Evolutionary conservation across 2,797 vertebrate species (phyloP).

Genomic region (Nyctalus aviator): DNA sequence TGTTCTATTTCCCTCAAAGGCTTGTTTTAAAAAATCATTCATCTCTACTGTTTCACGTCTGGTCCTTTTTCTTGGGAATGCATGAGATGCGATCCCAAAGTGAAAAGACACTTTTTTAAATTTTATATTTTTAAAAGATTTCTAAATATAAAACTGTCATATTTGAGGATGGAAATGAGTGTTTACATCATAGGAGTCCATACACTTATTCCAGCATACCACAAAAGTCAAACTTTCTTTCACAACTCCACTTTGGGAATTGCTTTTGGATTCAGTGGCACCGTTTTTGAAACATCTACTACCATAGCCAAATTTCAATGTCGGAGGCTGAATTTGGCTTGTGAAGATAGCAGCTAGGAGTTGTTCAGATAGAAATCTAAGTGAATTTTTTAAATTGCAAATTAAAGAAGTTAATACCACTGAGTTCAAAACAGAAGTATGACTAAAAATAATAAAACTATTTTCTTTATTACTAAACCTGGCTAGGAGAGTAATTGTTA

Average conservation of each 20-base stretch:
- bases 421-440: constrained; percentile 40
- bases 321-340: constrained; percentile 33
- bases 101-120: neutral
- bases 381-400: constrained; percentile 1
- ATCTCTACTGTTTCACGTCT: constrained; percentile 14
- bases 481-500: neutral
- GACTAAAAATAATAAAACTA: constrained; percentile 34
- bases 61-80: neutral
- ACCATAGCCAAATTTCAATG: neutral
- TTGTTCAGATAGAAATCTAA: neutral
- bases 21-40: constrained; percentile 60
- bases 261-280: neutral
- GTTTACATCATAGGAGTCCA: neutral
- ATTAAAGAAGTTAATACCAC: neutral
- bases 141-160: neutral
- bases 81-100: neutral
- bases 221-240: neutral
- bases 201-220: neutral
- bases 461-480: constrained; percentile 30
- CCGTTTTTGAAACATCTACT: neutral
- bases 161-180: neutral
- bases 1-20: constrained; percentile 41
- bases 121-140: neutral
- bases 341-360: neutral
- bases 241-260: constrained; percentile 11